Evolutionary conservation across 2,113 vertebrate genomes (phyloP).

Genomic region (Mirounga angustirostris): DNA sequence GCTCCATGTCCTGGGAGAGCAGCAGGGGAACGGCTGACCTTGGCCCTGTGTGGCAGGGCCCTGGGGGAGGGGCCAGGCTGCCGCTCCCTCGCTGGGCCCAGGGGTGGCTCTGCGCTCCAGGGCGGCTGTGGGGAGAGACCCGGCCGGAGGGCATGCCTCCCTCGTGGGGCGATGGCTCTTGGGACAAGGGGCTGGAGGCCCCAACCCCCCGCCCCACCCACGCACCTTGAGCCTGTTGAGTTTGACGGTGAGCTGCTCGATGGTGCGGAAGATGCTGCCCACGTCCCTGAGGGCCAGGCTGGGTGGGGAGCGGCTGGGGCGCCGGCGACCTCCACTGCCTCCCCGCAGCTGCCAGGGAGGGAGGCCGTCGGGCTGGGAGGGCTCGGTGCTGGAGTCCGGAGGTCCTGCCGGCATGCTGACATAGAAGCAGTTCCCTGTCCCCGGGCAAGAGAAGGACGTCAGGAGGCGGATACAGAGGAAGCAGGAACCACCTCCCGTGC

Average conservation of each 20-base stretch:
- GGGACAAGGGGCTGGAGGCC: no score
- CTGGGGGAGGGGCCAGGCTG: background rate
- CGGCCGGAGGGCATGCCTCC: background rate
- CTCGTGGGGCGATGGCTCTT: no score
- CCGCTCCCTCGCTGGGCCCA: background rate
- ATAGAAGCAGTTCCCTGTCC: constrained; percentile 87
- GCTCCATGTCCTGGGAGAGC: constrained; percentile 82
- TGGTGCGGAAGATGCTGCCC: constrained; percentile 84
- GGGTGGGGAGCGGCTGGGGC: background rate
- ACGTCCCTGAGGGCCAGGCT: constrained; percentile 71
- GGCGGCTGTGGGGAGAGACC: background rate
- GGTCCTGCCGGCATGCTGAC: constrained; percentile 83
- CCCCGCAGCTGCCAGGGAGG: background rate
- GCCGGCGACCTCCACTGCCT: background rate
- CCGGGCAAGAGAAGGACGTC: constrained; percentile 2
- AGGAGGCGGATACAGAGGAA: background rate
- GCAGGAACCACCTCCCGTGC: background rate
- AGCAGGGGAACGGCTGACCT: accelerated
- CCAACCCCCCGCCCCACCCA: accelerated
- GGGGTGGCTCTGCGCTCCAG: background rate
- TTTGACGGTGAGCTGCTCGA: constrained; percentile 85
- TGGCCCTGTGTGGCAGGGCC: background rate
- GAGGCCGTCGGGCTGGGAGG: constrained; percentile 17
- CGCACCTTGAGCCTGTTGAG: constrained; percentile 86
- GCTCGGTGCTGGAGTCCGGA: constrained; percentile 64